Conservation (phyloP, 1,140 invertebrate species). For the Eueides isabella region DNA sequence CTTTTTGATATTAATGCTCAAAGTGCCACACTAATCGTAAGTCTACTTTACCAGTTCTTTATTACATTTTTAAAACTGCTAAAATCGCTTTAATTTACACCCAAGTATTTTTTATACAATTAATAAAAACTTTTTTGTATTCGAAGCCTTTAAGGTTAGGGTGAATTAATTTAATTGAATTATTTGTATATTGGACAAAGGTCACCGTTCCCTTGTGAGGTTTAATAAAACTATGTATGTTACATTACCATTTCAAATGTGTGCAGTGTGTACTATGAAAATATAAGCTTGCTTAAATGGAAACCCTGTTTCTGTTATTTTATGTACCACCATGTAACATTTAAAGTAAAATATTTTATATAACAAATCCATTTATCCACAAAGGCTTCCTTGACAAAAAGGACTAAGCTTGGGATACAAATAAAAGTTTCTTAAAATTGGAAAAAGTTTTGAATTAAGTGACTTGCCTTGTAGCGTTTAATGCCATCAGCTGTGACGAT, state of each 20-base stretch:
- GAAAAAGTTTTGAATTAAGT: conserved; percentile 74
- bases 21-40: conserved; percentile 47
- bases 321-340: no score
- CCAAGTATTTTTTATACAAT: not conserved
- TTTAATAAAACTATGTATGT: not conserved
- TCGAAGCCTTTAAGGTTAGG: not conserved
- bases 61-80: conserved; percentile 26
- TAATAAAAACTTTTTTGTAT: not conserved
- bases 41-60: conserved; percentile 26
- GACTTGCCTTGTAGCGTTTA: conserved; percentile 66
- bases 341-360: not conserved
- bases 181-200: not conserved
- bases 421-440: conserved; percentile 63
- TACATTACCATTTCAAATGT: not conserved
- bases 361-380: conserved; percentile 13
- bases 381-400: conserved; percentile 9
- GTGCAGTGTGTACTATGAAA: not conserved
- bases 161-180: no score
- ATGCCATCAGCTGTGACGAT: conserved; percentile 69
- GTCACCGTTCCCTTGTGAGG: not conserved
- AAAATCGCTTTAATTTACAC: conserved; percentile 18
- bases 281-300: not conserved
- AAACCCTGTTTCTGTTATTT: not conserved
- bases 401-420: conserved; percentile 31
- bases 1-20: conserved; percentile 74